phyloP scores from a whole-genome alignment of 2,797 vertebrate genomes.

The Helicolenus hilgendorfi region DNA sequence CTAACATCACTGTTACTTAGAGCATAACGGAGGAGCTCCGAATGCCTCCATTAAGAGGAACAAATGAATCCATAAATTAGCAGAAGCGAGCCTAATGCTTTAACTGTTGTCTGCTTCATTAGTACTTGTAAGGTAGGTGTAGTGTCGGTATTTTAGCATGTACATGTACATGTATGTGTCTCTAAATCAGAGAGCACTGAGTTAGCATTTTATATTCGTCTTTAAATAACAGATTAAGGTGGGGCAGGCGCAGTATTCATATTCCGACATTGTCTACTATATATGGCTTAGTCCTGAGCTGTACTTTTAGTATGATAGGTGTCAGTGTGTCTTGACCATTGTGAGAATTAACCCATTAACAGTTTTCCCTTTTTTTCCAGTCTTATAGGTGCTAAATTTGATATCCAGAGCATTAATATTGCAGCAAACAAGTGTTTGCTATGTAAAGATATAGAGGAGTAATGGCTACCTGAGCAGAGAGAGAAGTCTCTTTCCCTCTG shows the following conservation, averaged over 20 bases:
- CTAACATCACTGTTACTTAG: conserved; percentile 12
- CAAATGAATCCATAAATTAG: conserved; percentile 47
- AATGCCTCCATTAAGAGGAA: conserved; percentile 12
- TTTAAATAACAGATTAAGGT: background rate
- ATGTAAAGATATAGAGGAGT: too few species aligned
- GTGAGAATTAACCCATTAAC: background rate
- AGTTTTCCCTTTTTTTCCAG: background rate
- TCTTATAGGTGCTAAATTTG: too few species aligned
- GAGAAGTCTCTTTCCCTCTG: rapidly evolving
- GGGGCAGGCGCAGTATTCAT: background rate
- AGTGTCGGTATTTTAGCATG: background rate
- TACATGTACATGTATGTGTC: background rate
- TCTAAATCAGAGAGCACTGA: background rate
- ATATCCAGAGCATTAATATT: too few species aligned
- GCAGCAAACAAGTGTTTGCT: too few species aligned
- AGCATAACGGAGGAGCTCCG: background rate
- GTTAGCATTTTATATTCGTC: background rate
- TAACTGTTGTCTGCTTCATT: conserved; percentile 2
- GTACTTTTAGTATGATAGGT: background rate
- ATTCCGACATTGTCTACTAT: background rate
- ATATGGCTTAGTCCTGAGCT: background rate
- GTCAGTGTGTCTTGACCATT: background rate
- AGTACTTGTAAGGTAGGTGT: background rate
- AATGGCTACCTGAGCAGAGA: too few species aligned
- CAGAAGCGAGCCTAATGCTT: conserved; percentile 10